Conservation (phyloP, 1,140 invertebrate species). For the Pemphigus obesinymphae region DNA sequence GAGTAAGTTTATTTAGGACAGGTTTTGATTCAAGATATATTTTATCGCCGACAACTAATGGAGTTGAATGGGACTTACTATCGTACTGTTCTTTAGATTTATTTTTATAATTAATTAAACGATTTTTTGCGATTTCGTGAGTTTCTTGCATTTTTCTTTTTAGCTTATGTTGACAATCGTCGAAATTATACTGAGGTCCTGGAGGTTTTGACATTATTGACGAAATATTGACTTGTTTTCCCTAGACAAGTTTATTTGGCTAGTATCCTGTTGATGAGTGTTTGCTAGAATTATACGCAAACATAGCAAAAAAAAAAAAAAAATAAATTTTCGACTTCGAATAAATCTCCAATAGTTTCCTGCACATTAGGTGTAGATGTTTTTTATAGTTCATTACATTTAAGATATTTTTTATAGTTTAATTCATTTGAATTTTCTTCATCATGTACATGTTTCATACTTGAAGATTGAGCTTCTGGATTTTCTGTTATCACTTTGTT, state of each 20-base stretch:
- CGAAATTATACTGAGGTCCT: conserved; percentile 1
- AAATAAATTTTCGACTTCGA: no score
- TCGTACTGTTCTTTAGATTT: neutral
- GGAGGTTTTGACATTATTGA: neutral
- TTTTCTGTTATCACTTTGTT: no score
- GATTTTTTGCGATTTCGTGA: no score
- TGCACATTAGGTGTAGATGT: no score
- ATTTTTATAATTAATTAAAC: no score
- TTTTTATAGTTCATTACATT: no score
- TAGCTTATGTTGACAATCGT: neutral
- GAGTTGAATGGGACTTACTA: neutral
- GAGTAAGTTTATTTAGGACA: neutral
- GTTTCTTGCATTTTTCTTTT: neutral
- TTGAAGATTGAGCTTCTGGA: no score
- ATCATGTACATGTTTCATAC: no score
- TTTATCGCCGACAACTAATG: neutral
- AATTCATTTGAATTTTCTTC: no score
- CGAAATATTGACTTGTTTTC: neutral
- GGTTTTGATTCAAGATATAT: neutral
- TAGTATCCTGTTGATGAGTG: conserved; percentile 36
- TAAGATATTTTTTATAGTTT: no score
- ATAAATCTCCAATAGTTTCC: no score
- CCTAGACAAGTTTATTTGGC: conserved; percentile 39
- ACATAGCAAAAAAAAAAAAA: conserved; percentile 38
- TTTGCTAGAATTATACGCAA: conserved; percentile 20